These are phyloP conservation scores for Salvelinus sp. DNA, from an alignment of 2,113 vertebrate genomes.

Conservation along the genomic window DNA sequence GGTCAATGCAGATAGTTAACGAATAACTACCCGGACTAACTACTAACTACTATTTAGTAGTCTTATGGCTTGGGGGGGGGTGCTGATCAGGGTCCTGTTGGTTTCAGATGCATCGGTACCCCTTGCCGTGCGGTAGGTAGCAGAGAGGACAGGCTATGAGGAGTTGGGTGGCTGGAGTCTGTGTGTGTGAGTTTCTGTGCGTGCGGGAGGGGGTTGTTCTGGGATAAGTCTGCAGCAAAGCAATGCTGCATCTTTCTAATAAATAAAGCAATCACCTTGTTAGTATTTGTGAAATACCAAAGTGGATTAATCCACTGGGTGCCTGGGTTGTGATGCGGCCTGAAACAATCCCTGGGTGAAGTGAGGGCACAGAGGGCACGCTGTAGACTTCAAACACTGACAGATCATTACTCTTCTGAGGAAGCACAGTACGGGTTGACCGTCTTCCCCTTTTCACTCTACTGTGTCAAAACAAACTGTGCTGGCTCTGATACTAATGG, in stretches of 20 bases:
- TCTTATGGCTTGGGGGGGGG: no score
- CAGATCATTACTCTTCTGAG: neutral
- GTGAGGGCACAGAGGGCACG: conserved; percentile 11
- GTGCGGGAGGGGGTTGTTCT: neutral
- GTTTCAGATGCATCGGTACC: no score
- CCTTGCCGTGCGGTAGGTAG: no score
- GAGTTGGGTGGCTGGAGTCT: no score
- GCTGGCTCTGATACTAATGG: no score
- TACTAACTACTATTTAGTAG: no score
- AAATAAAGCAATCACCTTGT: conserved; percentile 25
- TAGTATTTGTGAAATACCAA: conserved; percentile 68
- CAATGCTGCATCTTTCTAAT: conserved; percentile 14
- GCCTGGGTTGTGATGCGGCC: neutral
- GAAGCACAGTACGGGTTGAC: neutral
- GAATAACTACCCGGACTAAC: no score
- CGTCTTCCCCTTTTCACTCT: no score
- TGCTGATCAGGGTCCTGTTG: no score
- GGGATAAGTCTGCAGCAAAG: neutral
- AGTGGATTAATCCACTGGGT: conserved; percentile 52
- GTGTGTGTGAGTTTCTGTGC: neutral
- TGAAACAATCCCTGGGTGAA: conserved; percentile 2
- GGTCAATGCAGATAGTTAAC: no score
- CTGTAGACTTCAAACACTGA: neutral
- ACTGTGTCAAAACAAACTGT: no score
- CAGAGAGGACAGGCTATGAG: no score